Evolutionary conservation across 64 coral and sea anemone species (phyloP).

Genomic region (Astreopora myriophthalma): DNA sequence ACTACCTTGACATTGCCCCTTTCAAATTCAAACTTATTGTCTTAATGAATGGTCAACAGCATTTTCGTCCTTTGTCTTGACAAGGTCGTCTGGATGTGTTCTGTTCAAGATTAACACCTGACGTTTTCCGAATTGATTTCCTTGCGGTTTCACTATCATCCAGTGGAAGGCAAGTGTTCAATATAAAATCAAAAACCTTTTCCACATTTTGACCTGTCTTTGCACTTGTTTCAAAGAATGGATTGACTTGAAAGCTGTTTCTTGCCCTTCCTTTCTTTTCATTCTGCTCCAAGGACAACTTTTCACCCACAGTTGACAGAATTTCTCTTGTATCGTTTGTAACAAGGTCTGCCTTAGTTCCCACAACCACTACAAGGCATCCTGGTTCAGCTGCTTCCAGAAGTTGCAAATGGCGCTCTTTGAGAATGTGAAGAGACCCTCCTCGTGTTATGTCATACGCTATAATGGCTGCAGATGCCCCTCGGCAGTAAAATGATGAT

Average conservation of each 20-base stretch:
- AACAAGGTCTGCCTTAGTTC: slow-evolving; percentile 86
- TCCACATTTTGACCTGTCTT: slow-evolving; percentile 95
- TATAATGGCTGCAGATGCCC: slow-evolving; percentile 94
- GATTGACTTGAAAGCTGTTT: slow-evolving; percentile 44
- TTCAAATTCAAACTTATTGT: not conserved
- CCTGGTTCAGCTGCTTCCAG: slow-evolving; percentile 84
- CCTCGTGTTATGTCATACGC: slow-evolving; percentile 83
- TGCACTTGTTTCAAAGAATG: slow-evolving; percentile 95
- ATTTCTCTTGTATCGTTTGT: slow-evolving; percentile 55
- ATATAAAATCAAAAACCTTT: slow-evolving; percentile 92
- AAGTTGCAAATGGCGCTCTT: slow-evolving; percentile 84
- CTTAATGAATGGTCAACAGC: not conserved
- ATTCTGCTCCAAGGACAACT: slow-evolving; percentile 73
- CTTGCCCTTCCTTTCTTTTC: slow-evolving; percentile 56
- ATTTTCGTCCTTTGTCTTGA: not conserved
- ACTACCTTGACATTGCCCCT: too few species aligned
- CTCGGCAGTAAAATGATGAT: slow-evolving; percentile 97
- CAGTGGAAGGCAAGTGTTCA: slow-evolving; percentile 85
- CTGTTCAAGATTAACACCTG: slow-evolving; percentile 71
- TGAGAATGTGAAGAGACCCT: slow-evolving; percentile 55
- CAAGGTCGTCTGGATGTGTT: not conserved
- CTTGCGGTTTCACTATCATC: slow-evolving; percentile 62
- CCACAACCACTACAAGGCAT: slow-evolving; percentile 85
- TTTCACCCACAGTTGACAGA: slow-evolving; percentile 44
- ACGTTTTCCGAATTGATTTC: slow-evolving; percentile 27